Evolutionary conservation across 2,113 vertebrate species (phyloP).

Genomic region (Gallinago undulata): DNA sequence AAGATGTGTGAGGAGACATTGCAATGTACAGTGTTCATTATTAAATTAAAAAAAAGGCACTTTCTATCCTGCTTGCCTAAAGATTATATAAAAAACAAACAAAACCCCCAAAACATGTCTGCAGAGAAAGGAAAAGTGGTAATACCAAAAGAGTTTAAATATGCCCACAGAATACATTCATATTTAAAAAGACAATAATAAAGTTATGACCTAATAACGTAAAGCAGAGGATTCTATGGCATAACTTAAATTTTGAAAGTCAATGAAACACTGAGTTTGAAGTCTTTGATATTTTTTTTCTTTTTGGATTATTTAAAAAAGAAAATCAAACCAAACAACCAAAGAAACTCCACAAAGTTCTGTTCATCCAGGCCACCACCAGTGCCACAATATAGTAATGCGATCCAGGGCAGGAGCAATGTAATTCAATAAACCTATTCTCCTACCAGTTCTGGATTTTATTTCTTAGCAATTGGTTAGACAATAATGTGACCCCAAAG

Average conservation of each 20-base stretch:
- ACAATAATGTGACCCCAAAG: not conserved
- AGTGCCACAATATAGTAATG: not conserved
- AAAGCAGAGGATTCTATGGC: not conserved
- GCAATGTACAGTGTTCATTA: not conserved
- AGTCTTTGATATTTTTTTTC: not conserved
- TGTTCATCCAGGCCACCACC: not conserved
- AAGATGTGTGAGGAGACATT: not conserved
- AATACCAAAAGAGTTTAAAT: conserved; percentile 2
- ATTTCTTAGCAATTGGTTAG: not conserved
- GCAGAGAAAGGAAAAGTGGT: not conserved
- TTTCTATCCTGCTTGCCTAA: conserved; percentile 31
- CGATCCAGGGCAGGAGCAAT: not conserved
- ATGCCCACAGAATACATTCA: not conserved
- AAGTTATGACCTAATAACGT: not conserved
- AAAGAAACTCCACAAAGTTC: not conserved
- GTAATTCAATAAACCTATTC: not conserved
- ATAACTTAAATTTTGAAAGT: not conserved
- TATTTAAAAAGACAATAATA: not conserved
- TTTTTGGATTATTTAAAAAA: not conserved
- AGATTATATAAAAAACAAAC: not conserved
- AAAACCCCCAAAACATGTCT: not conserved
- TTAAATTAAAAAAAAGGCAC: conserved; percentile 61
- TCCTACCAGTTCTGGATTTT: not conserved
- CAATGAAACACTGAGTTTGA: not conserved
- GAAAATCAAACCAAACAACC: not conserved